Base-by-base conservation (phyloP, 2,888 invertebrate species). In the Stegophylla sp. region DNA sequence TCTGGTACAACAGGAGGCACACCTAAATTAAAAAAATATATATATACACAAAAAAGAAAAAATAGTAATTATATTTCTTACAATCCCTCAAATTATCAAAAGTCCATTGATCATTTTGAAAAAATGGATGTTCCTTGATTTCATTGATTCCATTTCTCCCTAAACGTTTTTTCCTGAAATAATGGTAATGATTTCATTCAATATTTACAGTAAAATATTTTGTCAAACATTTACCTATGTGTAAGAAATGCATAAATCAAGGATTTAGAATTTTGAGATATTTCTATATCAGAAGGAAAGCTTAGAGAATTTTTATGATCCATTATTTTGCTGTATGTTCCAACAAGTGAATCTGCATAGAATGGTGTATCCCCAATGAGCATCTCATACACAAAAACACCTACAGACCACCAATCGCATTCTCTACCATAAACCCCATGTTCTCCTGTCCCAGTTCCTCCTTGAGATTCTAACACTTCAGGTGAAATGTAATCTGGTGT, bases 401-500 rank as follows among this genome's bases (percentile, higher is more conserved):
- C 99, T 41, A 98, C 98, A 26, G 98, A 97, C 98, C 98, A 98
- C 96, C 97, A 98, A 88, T 98, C 98, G 88, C 97, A 98, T 88
- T 99, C 98, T 63, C 96, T 90, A 0, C 98, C 98, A 87, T 99
- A 99, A 82, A 95, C 94, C 81, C 96, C 96, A 86, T 96, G 95
- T 51, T 94, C 94, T 84, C 97, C 97, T 88, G 69, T 77, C 82
- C 96, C 96, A 86, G 96, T 95, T 56, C 94, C 94, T 84, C 97
- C 97, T 88, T 98, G 98, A 53, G 97, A 97, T 86, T 96, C 95
- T 84, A 99, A 89, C 76, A 99, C 98, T 88, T 99, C 99, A 0
- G 99, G 98, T 77, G 97, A 97, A 85, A 99, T 99, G 87, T 99
- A 99, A 88, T 99, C 99, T 12, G 99, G 99, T 9, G 99, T 99